These are phyloP conservation scores for Martes martes DNA, from an alignment of 2,113 vertebrate species.

Conservation along the genomic window DNA sequence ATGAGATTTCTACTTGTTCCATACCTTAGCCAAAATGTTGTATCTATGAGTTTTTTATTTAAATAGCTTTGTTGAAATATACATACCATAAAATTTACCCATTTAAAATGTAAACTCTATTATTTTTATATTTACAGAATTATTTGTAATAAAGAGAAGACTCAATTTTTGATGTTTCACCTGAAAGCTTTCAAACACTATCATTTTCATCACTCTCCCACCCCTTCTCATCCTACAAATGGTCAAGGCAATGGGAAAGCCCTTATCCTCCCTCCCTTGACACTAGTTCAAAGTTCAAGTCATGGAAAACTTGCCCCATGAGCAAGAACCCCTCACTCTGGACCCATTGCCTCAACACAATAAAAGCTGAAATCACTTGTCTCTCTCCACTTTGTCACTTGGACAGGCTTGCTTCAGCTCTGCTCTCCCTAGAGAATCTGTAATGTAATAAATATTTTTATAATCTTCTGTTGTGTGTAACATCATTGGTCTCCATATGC, in stretches of 20 bases:
- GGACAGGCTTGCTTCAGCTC: rapidly evolving
- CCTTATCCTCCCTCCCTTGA: neutral
- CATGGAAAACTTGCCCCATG: rapidly evolving
- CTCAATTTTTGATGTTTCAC: neutral
- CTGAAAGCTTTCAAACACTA: neutral
- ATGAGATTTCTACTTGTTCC: neutral
- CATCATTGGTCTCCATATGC: neutral
- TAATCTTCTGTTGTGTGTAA: too few relatives aligned
- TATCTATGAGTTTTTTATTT: neutral
- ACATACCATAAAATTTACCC: neutral
- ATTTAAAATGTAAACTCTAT: neutral
- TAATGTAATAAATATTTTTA: neutral
- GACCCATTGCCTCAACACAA: rapidly evolving
- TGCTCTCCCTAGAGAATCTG: neutral
- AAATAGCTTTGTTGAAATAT: neutral
- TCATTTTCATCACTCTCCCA: rapidly evolving
- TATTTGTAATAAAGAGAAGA: neutral
- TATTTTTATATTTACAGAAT: neutral
- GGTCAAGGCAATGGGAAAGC: neutral
- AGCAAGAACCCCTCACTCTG: neutral
- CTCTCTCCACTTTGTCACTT: neutral
- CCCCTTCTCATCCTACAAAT: too few relatives aligned
- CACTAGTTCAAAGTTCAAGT: neutral
- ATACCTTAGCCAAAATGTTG: neutral
- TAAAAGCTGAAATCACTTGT: neutral